Conservation (phyloP, 2,888 invertebrate genomes). For the Drosophila pseudotalamancana region DNA sequence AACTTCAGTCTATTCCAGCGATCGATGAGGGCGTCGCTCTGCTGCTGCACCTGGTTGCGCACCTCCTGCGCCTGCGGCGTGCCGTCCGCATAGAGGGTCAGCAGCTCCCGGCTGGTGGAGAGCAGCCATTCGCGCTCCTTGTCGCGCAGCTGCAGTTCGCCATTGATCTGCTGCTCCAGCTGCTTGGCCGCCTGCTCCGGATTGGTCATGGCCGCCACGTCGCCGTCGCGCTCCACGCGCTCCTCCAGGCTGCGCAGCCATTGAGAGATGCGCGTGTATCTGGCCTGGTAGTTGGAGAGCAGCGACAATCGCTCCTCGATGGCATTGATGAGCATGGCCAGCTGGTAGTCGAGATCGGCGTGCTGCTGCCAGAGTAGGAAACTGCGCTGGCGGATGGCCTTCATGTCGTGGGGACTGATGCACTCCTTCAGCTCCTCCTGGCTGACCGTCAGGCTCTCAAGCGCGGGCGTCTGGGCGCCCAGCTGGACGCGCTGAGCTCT, state of each 20-base stretch:
- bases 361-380: slow-evolving; percentile 92
- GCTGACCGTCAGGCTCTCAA: slow-evolving; percentile 89
- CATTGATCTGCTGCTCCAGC: slow-evolving; percentile 90
- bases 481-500: slow-evolving; percentile 86
- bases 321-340: slow-evolving; percentile 89
- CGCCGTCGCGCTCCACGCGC: slow-evolving; percentile 87
- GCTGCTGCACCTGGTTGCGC: slow-evolving; percentile 86
- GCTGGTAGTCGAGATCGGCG: slow-evolving; percentile 91
- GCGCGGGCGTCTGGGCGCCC: slow-evolving; percentile 85
- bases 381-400: slow-evolving; percentile 90
- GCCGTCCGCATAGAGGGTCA: slow-evolving; percentile 87
- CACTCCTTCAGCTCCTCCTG: slow-evolving; percentile 94
- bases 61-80: slow-evolving; percentile 87
- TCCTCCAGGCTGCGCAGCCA: slow-evolving; percentile 90
- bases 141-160: slow-evolving; percentile 90
- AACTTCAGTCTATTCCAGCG: slow-evolving; percentile 89
- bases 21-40: slow-evolving; percentile 87
- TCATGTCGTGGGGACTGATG: slow-evolving; percentile 92
- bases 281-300: slow-evolving; percentile 89
- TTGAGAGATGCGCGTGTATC: slow-evolving; percentile 87
- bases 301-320: slow-evolving; percentile 90
- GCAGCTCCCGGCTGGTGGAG: slow-evolving; percentile 88
- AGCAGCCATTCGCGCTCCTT: slow-evolving; percentile 92
- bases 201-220: slow-evolving; percentile 86
- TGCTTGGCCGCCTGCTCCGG: slow-evolving; percentile 90